Percentiles rank a stretch among this genome's conserved stretches.
Conservation (phyloP, 1,140 invertebrate species). For the Macrocentrus cingulum region DNA sequence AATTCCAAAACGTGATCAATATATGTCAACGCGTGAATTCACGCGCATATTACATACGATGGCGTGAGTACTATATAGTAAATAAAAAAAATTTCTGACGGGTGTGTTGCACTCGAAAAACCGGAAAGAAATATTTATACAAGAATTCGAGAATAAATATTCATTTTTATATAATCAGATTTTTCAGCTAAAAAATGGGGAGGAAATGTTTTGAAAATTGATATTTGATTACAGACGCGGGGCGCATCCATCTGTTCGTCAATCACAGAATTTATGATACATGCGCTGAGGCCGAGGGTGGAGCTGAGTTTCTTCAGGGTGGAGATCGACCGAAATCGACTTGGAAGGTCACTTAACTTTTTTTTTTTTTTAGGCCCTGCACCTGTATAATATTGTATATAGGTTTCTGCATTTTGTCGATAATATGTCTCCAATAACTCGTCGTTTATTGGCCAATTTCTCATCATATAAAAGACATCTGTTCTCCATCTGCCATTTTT, state of each 20-base stretch:
- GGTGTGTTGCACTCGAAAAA: no score
- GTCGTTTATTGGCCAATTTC: no score
- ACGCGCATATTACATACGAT: no score
- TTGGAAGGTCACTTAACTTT: background rate
- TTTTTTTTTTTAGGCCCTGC: background rate
- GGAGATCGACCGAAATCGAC: background rate
- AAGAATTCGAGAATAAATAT: background rate
- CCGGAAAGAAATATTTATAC: no score
- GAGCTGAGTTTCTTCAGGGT: background rate
- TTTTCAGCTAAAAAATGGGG: background rate
- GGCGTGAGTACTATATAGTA: no score
- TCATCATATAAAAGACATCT: no score
- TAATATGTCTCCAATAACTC: no score
- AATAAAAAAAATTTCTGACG: no score
- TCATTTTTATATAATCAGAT: no score
- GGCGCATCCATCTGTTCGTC: constrained; percentile 7
- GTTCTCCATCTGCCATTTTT: no score
- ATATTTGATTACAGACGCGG: constrained; percentile 15
- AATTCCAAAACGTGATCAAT: constrained; percentile 16
- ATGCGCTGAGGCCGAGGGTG: background rate
- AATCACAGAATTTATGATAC: constrained; percentile 15
- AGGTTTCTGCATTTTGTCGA: no score
- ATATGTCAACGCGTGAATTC: constrained; percentile 17
- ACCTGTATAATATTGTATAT: background rate
- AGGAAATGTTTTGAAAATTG: constrained; percentile 6